A percentile compares a stretch with the other conserved stretches of the same genome.
These are phyloP conservation scores for Melozone crissalis DNA, from an alignment of 2,113 vertebrate species.

Conservation along the genomic window DNA sequence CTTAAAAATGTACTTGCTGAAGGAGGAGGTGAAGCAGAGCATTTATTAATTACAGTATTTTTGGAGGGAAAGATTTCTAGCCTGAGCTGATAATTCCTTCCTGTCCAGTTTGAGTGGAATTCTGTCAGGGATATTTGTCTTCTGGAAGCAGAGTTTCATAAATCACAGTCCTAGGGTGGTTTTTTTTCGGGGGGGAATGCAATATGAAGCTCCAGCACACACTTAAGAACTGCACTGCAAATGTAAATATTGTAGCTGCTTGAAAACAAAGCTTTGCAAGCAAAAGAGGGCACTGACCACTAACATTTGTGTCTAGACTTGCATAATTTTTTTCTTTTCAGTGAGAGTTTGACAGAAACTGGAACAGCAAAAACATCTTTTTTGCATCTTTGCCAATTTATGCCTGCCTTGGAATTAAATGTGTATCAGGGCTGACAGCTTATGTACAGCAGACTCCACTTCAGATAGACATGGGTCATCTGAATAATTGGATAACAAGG, in stretches of 20 bases:
- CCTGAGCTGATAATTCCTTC: background rate
- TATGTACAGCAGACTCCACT: conserved; percentile 57
- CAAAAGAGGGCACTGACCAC: conserved; percentile 50
- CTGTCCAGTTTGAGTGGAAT: background rate
- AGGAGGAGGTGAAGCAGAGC: background rate
- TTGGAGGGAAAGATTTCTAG: background rate
- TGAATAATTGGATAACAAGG: conserved; percentile 36
- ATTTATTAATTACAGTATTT: background rate
- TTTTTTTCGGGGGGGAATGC: background rate
- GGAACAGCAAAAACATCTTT: conserved; percentile 35
- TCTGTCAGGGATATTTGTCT: background rate
- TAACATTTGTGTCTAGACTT: background rate
- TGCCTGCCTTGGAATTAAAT: conserved; percentile 34
- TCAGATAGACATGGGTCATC: conserved; percentile 31
- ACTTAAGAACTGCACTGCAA: background rate
- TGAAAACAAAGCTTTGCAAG: conserved; percentile 38
- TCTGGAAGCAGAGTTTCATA: background rate
- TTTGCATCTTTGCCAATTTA: conserved; percentile 57
- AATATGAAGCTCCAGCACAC: background rate
- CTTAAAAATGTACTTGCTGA: background rate
- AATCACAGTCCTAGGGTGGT: background rate
- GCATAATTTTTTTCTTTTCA: background rate
- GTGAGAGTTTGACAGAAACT: conserved; percentile 3
- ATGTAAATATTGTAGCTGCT: conserved; percentile 41
- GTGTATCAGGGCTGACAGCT: conserved; percentile 40